Base-by-base conservation (phyloP, 53 echinoderm and acorn worm genomes). In the Pentamera pediparva region DNA sequence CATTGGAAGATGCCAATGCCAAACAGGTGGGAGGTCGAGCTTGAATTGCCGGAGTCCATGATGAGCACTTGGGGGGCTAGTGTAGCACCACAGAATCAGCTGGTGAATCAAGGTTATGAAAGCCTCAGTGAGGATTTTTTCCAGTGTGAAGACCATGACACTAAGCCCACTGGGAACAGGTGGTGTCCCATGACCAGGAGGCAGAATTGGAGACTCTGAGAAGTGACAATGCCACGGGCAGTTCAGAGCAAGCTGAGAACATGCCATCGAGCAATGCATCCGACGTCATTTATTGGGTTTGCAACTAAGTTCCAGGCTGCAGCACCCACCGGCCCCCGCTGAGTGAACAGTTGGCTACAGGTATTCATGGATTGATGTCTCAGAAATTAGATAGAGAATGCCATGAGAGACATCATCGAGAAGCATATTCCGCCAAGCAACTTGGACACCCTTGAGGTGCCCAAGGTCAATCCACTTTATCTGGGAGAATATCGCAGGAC, bases 401-500 rank as follows among this genome's bases (percentile, higher is more conserved):
- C 60, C 19, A 60, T 60, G 7, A 60, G 33, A 60, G 60, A 60
- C 29, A 6, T 60, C 15, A 60, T 60, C 31, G 32, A 60, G n/a
- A 59, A 28, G 31, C 59, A 59, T 59, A 32, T 59, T 17, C 59
- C 60, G 11, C 32, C 60, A 0, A n/a, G 10, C 7, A 60, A 60
- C 33, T 60, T 60, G 31, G 53, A 60, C 3, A 60, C 33, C 4
- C 32, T 60, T 30, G 60, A 60, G 60, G 60, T 59, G 32, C 60
- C 60, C 31, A 59, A 59, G 32, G 60, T 60, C 4, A 60, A 30
- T 34, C 60, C 60, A 15, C 17, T 60, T 60, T 5, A 60, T 60
- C 60, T 78, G 84, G 78, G 78, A 69, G 18, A 83, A 78, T 26
- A 78, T 83, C 12, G 19, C 77, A 22, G 47, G 26, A 69, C 83